Evolutionary conservation across 2,888 invertebrate species (phyloP).

Genomic region (Netelia melanura): DNA sequence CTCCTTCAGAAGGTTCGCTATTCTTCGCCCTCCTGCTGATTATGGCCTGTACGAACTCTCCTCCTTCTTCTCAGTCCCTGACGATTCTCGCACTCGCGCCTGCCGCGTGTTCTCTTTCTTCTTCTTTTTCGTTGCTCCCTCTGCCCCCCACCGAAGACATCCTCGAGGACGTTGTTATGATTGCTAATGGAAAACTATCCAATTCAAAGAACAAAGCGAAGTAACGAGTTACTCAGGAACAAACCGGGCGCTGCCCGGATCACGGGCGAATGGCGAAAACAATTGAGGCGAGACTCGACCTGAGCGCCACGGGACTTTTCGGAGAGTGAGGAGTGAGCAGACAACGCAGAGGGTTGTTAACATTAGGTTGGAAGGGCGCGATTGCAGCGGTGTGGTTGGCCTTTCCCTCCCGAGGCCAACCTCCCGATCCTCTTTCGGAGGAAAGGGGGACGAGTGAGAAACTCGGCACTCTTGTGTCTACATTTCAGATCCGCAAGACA

Average conservation of each 20-base stretch:
- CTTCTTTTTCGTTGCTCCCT: slow-evolving; percentile 32
- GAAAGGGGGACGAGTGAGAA: neutral
- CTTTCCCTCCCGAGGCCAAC: slow-evolving; percentile 8
- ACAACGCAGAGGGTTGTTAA: slow-evolving; percentile 76
- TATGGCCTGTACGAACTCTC: slow-evolving; percentile 16
- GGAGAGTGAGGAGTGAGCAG: slow-evolving; percentile 35
- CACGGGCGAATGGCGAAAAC: slow-evolving; percentile 51
- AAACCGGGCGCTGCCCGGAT: slow-evolving; percentile 53
- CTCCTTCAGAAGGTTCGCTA: slow-evolving; percentile 47
- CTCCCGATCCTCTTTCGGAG: neutral
- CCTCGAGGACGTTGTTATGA: slow-evolving; percentile 82
- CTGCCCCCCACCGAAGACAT: slow-evolving; percentile 41
- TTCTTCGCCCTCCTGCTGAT: slow-evolving; percentile 46
- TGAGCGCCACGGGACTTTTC: slow-evolving; percentile 40
- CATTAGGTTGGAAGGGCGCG: slow-evolving; percentile 70
- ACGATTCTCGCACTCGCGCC: slow-evolving; percentile 36
- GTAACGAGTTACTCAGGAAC: slow-evolving; percentile 80
- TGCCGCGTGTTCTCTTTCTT: slow-evolving; percentile 7
- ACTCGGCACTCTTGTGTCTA: slow-evolving; percentile 1
- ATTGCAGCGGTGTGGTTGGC: slow-evolving; percentile 38
- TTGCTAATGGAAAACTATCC: slow-evolving; percentile 84
- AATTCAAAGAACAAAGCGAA: slow-evolving; percentile 83
- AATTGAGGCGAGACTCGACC: slow-evolving; percentile 55
- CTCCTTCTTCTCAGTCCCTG: slow-evolving; percentile 10
- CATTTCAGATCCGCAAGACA: neutral